These are phyloP conservation scores for Epinotia bilunana DNA, from an alignment of 2,888 invertebrate genomes.

Conservation along the genomic window DNA sequence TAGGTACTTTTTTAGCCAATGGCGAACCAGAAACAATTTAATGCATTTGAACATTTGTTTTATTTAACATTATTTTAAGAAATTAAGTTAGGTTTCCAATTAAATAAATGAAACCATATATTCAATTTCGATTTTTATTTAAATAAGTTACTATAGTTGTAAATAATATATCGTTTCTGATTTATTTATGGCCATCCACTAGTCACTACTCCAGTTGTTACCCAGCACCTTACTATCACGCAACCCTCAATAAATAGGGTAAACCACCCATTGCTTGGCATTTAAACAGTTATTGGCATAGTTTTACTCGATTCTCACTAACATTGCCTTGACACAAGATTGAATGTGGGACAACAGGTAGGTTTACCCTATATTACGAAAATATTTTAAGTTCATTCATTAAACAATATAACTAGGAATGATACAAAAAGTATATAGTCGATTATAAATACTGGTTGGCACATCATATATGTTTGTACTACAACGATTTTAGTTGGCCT, in stretches of 20 bases:
- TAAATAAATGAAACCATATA: conserved; percentile 10
- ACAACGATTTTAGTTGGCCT: conserved; percentile 43
- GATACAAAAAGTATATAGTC: conserved; percentile 29
- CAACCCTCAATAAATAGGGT: conserved; percentile 34
- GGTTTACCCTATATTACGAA: conserved; percentile 19
- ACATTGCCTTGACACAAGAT: not conserved
- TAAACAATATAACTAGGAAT: conserved; percentile 44
- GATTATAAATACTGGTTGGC: conserved; percentile 50
- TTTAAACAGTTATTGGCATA: not conserved
- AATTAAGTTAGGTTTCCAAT: not conserved
- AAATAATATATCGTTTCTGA: conserved; percentile 45
- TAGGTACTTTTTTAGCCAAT: no score
- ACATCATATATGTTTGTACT: conserved; percentile 57
- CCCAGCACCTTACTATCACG: conserved; percentile 58
- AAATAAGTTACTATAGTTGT: conserved; percentile 43
- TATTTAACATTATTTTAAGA: conserved; percentile 10
- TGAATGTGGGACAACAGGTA: not conserved
- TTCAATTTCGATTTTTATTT: conserved; percentile 20
- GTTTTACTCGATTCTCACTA: not conserved
- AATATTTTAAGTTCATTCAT: conserved; percentile 39
- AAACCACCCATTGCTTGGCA: not conserved
- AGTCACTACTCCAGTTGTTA: conserved; percentile 40
- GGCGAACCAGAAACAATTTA: not conserved
- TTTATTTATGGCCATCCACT: conserved; percentile 46
- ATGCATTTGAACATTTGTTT: conserved; percentile 7